phyloP scores from a whole-genome alignment of 1,140 invertebrate species.

The Archegozetes longisetosus region DNA sequence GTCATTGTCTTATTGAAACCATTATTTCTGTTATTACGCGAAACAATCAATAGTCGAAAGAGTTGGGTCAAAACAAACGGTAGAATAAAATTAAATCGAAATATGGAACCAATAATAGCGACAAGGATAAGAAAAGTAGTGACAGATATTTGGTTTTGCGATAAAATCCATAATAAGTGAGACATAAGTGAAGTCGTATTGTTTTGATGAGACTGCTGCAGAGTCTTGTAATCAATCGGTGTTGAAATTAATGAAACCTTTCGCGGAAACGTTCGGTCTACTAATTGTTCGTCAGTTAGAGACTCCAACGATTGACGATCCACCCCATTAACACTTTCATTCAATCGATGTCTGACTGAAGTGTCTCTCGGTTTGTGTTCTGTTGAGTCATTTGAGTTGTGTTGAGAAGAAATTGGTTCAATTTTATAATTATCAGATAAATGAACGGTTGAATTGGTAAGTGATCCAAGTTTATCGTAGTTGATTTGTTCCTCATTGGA shows the following conservation, averaged over 20 bases:
- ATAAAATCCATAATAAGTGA: neutral
- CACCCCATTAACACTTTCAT: neutral
- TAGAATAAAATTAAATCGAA: neutral
- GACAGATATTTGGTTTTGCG: neutral
- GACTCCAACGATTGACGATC: neutral
- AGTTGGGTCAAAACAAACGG: neutral
- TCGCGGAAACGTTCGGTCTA: conserved; percentile 3
- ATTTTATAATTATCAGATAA: no score
- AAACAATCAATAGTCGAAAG: neutral
- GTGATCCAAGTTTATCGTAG: no score
- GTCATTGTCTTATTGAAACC: neutral
- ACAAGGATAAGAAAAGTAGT: neutral
- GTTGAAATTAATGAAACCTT: conserved; percentile 12
- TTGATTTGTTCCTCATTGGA: neutral
- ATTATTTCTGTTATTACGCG: neutral
- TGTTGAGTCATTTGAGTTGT: neutral
- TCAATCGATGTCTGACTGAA: neutral
- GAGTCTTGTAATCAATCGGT: conserved; percentile 10
- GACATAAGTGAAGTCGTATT: neutral
- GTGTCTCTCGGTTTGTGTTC: no score
- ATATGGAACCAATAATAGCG: neutral
- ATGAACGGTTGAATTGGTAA: no score
- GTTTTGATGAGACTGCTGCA: conserved; percentile 1
- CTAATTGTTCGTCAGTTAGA: neutral
- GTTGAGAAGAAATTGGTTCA: no score